Evolutionary conservation across 2,888 invertebrate species (phyloP).

Genomic region (Hyles lineata): DNA sequence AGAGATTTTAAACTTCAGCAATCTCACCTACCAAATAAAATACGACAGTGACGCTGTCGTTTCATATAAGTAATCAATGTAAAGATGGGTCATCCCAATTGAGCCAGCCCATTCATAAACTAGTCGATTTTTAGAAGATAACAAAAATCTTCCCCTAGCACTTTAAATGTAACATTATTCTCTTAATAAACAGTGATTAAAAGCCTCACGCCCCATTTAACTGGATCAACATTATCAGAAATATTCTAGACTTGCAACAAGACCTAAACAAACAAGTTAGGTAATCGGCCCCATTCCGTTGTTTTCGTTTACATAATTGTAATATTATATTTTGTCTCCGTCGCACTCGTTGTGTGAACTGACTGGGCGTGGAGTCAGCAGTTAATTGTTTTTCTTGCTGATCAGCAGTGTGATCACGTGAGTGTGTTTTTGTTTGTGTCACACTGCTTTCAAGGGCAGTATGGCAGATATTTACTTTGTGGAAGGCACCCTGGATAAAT

Average conservation of each 20-base stretch:
- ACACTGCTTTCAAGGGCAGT: background rate
- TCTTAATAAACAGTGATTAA: background rate
- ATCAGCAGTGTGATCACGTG: background rate
- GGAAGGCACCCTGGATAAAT: background rate
- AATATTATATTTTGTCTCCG: background rate
- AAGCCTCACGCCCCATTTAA: background rate
- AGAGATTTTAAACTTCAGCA: too few species aligned
- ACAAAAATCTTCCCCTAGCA: too few species aligned
- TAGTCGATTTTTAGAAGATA: too few species aligned
- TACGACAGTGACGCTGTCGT: too few species aligned
- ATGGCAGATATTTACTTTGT: background rate
- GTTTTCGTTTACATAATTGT: slow-evolving; percentile 25
- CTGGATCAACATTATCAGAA: background rate
- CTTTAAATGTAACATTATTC: too few species aligned
- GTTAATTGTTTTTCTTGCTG: background rate
- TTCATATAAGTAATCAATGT: too few species aligned
- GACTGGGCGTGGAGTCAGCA: background rate
- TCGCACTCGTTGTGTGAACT: background rate
- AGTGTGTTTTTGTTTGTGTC: background rate
- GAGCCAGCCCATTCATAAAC: too few species aligned
- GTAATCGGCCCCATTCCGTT: slow-evolving; percentile 18
- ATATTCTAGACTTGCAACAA: slow-evolving; percentile 1
- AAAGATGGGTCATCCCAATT: too few species aligned
- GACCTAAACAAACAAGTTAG: slow-evolving; percentile 21
- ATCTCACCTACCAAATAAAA: too few species aligned